Base-by-base conservation (phyloP, 53 echinoderm and acorn worm genomes). In the Pentamera pediparva region DNA sequence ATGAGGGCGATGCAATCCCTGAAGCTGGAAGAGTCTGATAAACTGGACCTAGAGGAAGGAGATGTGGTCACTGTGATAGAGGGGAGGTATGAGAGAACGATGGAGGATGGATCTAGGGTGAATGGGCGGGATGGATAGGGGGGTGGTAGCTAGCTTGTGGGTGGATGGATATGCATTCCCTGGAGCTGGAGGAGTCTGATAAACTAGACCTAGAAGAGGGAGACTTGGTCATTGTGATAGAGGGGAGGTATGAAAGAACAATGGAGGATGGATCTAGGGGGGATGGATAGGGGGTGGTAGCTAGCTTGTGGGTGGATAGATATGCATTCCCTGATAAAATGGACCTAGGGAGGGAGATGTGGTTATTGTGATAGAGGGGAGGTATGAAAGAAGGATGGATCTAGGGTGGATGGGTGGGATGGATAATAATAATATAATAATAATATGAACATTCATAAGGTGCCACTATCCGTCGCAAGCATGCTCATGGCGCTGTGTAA, bases 321-420 rank as follows among this genome's bases (percentile, higher is more conserved):
- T 11, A 62, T 63, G n/a, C 65, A 85, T 6, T 56, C 74, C 51
- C 63, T 83, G 90, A 95, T 34, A 90, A 95, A 61, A 40, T 95
- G 15, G 67, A 83, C 20, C 79, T 90, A 15, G 79, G 87, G 85
- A 85, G 39, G 95, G 90, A n/a, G 87, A 94, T 33, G 69, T 85
- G 32, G 89, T 94, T 13, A 85, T 85, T 5, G 83, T 94, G 77
- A 94, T 94, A 37, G 87, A 94, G 64, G 95, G 95, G 40, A 90
- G 85, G 95, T 94, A 64, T 61, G 85, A 75, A 19, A 13, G 13
- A 45, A 45, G 18, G n/a, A n/a, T n/a, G n/a, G n/a, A n/a, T n/a
- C n/a, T n/a, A n/a, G n/a, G n/a, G n/a, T n/a, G n/a, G n/a, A n/a
- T n/a, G n/a, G n/a, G n/a, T n/a, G n/a, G n/a, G n/a, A n/a, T n/a